Conservation (phyloP, 2,888 invertebrate species). For the Polyommatus icarus region DNA sequence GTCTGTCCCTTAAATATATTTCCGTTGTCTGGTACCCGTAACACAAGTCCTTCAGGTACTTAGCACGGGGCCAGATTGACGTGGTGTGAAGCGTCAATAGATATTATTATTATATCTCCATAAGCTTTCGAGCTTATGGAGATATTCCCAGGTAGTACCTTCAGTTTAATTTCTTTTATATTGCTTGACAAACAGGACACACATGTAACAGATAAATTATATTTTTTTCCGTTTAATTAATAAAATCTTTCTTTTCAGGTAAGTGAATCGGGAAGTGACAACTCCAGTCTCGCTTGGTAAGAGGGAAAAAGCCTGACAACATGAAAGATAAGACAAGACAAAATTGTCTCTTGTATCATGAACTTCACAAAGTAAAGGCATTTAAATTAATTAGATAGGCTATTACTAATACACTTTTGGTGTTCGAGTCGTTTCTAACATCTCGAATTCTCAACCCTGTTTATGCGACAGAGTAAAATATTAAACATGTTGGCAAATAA, state of each 20-base stretch:
- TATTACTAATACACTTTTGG: not conserved
- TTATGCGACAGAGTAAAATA: not conserved
- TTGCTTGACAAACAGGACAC: too few relatives aligned
- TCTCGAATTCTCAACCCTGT: not conserved
- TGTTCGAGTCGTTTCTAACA: not conserved
- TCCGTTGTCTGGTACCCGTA: too few relatives aligned
- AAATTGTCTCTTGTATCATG: not conserved
- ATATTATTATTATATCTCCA: too few relatives aligned
- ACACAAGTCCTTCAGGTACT: too few relatives aligned
- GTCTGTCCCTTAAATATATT: too few relatives aligned
- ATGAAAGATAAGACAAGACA: not conserved
- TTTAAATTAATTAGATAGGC: not conserved
- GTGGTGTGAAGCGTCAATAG: too few relatives aligned
- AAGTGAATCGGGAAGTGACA: not conserved
- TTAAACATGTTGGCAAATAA: slow-evolving; percentile 21
- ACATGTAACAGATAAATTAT: not conserved
- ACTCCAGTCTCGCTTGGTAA: not conserved
- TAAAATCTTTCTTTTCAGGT: slow-evolving; percentile 10
- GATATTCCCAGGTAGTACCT: too few relatives aligned
- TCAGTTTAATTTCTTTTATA: too few relatives aligned
- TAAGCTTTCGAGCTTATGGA: too few relatives aligned
- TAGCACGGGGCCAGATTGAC: too few relatives aligned
- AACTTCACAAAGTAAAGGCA: not conserved
- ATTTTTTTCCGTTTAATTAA: not conserved
- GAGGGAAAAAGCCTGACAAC: not conserved